These are phyloP conservation scores for Thamnaconus septentrionalis DNA, from an alignment of 2,113 vertebrate genomes.

Conservation along the genomic window DNA sequence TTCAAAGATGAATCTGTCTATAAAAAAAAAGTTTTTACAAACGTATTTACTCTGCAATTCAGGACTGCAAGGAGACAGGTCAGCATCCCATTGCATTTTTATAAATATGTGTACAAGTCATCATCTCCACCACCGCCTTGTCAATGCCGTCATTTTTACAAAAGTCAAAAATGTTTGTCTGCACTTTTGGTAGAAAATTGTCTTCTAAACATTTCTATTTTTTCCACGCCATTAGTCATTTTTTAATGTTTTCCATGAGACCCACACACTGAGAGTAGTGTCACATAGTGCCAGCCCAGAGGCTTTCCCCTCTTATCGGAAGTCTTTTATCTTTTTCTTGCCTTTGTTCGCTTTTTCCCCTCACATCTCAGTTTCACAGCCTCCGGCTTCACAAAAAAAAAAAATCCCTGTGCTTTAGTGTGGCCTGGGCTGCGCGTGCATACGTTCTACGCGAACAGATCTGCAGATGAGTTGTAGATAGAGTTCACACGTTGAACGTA, in stretches of 20 bases:
- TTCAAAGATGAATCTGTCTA: too few species aligned
- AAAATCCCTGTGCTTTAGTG: too few species aligned
- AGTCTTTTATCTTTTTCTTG: neutral
- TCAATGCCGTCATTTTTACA: neutral
- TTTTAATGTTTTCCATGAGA: conserved; percentile 21
- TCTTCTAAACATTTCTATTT: neutral
- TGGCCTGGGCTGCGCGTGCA: conserved; percentile 18
- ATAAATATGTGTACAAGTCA: conserved; percentile 30
- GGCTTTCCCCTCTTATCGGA: conserved; percentile 18
- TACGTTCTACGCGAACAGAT: conserved; percentile 42
- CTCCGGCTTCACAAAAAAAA: conserved; percentile 29
- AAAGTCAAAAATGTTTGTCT: neutral
- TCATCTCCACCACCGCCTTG: neutral
- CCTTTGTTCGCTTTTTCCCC: conserved; percentile 24
- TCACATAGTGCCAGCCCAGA: conserved; percentile 13
- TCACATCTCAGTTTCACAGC: conserved; percentile 39
- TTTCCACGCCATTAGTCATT: neutral
- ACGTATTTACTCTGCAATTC: too few species aligned
- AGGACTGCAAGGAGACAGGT: too few species aligned
- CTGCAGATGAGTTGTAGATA: conserved; percentile 76
- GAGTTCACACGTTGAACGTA: conserved; percentile 79
- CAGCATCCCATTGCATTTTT: neutral
- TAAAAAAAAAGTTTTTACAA: too few species aligned
- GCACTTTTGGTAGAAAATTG: neutral
- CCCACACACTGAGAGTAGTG: conserved; percentile 9